Base-by-base conservation (phyloP, 2,797 vertebrate species). In the Myiothlypis chrysogaster region DNA sequence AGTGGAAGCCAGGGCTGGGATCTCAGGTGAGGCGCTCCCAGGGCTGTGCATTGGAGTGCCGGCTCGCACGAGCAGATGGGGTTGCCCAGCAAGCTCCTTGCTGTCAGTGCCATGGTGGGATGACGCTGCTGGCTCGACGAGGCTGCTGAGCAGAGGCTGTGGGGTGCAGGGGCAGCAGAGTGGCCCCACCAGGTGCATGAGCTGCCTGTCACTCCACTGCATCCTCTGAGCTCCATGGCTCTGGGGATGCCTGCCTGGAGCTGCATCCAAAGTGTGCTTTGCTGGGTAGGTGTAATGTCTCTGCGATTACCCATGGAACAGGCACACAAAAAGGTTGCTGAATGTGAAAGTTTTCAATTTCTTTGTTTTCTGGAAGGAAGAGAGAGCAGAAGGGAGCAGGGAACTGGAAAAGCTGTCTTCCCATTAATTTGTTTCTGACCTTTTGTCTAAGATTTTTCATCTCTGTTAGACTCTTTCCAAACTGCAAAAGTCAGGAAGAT, bases 161-260 rank as follows among this genome's bases (percentile, higher is more conserved):
- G 35, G 8, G 4, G 37, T 13, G 30, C 12, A 1, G 1, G 24
- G 71, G 21, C 68, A 39, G 53, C 63, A 28, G 18, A 0, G 1
- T n/a, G 37, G 12, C 2, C n/a, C 55, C 30, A 34, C 60, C 11
- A 6, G n/a, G 2, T 17, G 3, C 10, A 17, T 0, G 0, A 32
- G 61, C 30, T 17, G 12, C 8, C 0, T 4, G 10, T 12, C 0
- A 0, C 61, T 34, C 30, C 50, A 3, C 24, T 12, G 37, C 10
- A 1, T 30, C 7, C 0, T 32, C 80, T 2, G 25, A 49, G 14
- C n/a, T 73, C 21, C 7, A 10, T 3, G 4, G 55, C 27, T 68
- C 52, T 0, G 0, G 5, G 32, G 32, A 20, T 0, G 1, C 35
- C 52, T 0, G 0, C 32, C 34, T 37, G 65, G 52, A 71, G 28